Evolutionary conservation across 1,140 invertebrate genomes (phyloP).

Genomic region (Brachionus manjavacas): DNA sequence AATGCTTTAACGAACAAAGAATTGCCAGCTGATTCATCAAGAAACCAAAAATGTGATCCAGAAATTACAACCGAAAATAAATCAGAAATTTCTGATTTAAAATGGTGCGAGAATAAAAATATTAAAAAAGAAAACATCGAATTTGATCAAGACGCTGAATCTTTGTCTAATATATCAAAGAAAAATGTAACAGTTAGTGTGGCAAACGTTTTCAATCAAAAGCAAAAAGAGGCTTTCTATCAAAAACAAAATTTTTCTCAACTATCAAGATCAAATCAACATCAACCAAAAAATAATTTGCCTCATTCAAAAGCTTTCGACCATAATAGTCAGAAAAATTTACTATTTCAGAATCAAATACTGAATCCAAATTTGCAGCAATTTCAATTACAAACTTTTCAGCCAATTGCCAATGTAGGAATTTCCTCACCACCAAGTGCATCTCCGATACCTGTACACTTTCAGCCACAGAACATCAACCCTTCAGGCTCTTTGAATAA

Average conservation of each 20-base stretch:
- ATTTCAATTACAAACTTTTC: slow-evolving; percentile 30
- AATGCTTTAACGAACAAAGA: background rate
- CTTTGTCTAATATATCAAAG: background rate
- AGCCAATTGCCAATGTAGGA: background rate
- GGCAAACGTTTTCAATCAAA: slow-evolving; percentile 9
- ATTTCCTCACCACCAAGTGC: slow-evolving; percentile 28
- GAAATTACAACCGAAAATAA: background rate
- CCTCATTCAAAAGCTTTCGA: background rate
- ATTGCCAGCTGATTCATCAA: background rate
- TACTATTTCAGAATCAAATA: background rate
- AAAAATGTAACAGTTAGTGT: slow-evolving; percentile 7
- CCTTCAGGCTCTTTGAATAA: slow-evolving; percentile 25
- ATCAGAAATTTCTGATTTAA: background rate
- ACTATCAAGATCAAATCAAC: background rate
- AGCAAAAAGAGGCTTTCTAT: background rate
- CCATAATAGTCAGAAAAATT: background rate
- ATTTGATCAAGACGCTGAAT: background rate
- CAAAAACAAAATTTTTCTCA: background rate
- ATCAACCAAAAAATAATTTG: background rate
- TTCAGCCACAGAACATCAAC: background rate
- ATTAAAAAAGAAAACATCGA: background rate
- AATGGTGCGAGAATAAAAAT: background rate
- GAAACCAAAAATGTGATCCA: background rate
- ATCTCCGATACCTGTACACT: background rate
- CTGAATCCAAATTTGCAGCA: background rate